Evolutionary conservation across 2,888 invertebrate species (phyloP), one percentile per base, ranked within the genome.

Genomic region (Itoplectis maculator): DNA sequence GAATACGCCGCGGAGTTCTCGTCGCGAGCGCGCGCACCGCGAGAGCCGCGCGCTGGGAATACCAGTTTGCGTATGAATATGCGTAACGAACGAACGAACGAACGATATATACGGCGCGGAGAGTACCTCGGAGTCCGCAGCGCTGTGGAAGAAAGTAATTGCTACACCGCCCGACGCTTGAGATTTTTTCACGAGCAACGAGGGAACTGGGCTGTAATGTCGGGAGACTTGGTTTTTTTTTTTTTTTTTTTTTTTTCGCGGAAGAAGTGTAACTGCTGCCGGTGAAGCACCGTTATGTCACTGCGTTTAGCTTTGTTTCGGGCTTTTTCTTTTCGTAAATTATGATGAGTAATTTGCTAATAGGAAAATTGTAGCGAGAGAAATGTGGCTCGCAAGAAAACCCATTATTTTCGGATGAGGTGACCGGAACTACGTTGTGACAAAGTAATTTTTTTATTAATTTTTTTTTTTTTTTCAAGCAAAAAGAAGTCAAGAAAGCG

Each of bases 141-240:
- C 40, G n/a, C 37, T 35, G 37, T 59, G 59, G 15, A 40, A 61
- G 9, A 18, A 37, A 35, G 40, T 61, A 61, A 61, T 61, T 61
- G 37, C 61, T 61, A 61, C 61, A 61, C 37, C 37, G 15, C 6
- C 9, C 61, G 45, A 29, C 29, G 29, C 29, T 59, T 15, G 18
- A 61, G 37, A 40, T 18, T 29, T 29, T 29, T 29, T 29, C 29
- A 29, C 29, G 29, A 29, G 29, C 29, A 5, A 4, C 7, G 15
- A 2, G 54, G 9, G 54, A 29, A 13, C 29, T 56, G 2, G 54
- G 23, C 18, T 56, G 11, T 13, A 29, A 56, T 29, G 29, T 56
- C n/a, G 20, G 1, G 29, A 56, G 11, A n/a, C n/a, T n/a, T n/a
- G n/a, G n/a, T n/a, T n/a, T 8, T 13, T 11, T 51, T 54, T 23